These are phyloP conservation scores for Coelopa pilipes DNA, from an alignment of 2,888 invertebrate genomes.

Conservation along the genomic window DNA sequence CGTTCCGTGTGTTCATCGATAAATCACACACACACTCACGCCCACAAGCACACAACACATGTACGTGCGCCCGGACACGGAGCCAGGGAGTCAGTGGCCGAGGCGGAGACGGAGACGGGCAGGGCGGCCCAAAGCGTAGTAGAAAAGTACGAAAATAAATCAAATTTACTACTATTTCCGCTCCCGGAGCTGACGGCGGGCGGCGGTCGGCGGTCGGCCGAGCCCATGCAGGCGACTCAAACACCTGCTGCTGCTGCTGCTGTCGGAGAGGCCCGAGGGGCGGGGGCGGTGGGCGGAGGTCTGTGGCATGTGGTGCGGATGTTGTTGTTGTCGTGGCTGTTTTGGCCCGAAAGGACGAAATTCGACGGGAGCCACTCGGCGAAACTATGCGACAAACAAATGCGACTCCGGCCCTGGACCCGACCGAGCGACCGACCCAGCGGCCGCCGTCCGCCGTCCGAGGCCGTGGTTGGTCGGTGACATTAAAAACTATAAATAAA, in stretches of 20 bases:
- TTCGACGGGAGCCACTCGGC: background rate
- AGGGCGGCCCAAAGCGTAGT: background rate
- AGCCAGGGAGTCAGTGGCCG: too few species aligned
- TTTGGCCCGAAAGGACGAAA: background rate
- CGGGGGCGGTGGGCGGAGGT: too few species aligned
- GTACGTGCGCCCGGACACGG: background rate
- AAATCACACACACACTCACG: slow-evolving; percentile 15
- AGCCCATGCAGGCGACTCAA: slow-evolving; percentile 2
- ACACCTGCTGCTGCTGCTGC: slow-evolving; percentile 28
- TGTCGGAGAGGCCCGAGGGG: background rate
- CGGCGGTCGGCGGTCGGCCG: background rate
- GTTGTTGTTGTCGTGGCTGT: background rate
- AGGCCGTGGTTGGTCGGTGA: background rate
- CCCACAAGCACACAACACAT: too few species aligned
- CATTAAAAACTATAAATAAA: slow-evolving; percentile 25
- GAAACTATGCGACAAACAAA: background rate
- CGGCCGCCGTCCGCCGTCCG: too few species aligned
- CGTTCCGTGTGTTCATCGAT: slow-evolving; percentile 25
- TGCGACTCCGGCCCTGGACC: too few species aligned
- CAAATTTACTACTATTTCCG: slow-evolving; percentile 19
- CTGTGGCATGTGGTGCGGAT: background rate
- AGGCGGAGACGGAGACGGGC: background rate
- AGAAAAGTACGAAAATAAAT: slow-evolving; percentile 29
- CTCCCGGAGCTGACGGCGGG: background rate
- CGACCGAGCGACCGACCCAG: too few species aligned